Evolutionary conservation across 2,888 invertebrate genomes (phyloP).

Genomic region (Eupithecia exiguata): DNA sequence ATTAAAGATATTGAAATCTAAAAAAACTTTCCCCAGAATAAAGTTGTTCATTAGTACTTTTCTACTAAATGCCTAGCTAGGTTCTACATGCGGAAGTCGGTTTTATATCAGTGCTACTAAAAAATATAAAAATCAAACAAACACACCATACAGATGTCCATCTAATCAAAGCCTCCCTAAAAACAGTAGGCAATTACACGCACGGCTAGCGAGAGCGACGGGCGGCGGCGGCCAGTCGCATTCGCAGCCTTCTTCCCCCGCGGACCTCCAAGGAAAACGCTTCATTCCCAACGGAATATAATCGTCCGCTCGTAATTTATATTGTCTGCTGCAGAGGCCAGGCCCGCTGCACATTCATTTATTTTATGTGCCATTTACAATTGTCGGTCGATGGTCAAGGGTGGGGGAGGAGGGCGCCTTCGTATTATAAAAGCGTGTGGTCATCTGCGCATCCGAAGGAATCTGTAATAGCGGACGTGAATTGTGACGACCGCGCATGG

Average conservation of each 20-base stretch:
- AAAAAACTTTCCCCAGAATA: neutral
- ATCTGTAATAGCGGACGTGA: slow-evolving; percentile 79
- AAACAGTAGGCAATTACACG: slow-evolving; percentile 73
- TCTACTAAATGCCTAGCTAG: no score
- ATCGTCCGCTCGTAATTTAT: slow-evolving; percentile 85
- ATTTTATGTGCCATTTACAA: slow-evolving; percentile 86
- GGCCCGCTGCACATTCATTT: slow-evolving; percentile 85
- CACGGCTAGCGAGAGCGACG: slow-evolving; percentile 67
- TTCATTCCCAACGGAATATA: slow-evolving; percentile 84
- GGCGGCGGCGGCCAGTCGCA: slow-evolving; percentile 31
- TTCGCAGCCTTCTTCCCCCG: slow-evolving; percentile 55
- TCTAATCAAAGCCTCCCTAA: slow-evolving; percentile 66
- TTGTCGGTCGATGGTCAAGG: slow-evolving; percentile 85
- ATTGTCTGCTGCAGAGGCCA: slow-evolving; percentile 85
- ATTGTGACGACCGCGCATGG: slow-evolving; percentile 73
- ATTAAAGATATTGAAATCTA: no score
- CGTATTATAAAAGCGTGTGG: slow-evolving; percentile 84
- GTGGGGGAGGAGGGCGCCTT: slow-evolving; percentile 76
- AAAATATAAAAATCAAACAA: slow-evolving; percentile 31
- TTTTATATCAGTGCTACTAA: neutral
- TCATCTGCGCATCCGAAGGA: slow-evolving; percentile 83
- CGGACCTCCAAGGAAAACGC: slow-evolving; percentile 80
- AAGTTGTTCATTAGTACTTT: neutral
- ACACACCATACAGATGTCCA: slow-evolving; percentile 44
- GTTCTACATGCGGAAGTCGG: neutral